Conservation (phyloP, 2,888 invertebrate species). For the Latrodectus elegans region DNA sequence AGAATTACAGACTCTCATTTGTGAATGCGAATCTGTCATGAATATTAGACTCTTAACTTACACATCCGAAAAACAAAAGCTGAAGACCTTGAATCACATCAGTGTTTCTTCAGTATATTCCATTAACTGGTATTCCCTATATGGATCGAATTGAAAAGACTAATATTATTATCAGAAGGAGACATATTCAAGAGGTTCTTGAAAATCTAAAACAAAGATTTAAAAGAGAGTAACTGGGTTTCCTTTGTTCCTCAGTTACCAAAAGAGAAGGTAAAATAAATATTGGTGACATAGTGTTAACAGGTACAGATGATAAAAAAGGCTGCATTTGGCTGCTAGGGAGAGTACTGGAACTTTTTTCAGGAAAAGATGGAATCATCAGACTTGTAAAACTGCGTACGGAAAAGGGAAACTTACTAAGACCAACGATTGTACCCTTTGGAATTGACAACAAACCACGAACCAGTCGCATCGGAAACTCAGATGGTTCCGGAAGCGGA, state of each 20-base stretch:
- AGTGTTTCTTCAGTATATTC: conserved; percentile 1
- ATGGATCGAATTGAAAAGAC: background rate
- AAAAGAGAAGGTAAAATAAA: background rate
- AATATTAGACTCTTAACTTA: conserved; percentile 6
- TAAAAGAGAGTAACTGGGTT: background rate
- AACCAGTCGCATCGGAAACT: no score
- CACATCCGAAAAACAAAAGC: background rate
- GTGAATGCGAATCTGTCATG: conserved; percentile 6
- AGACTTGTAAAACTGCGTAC: conserved; percentile 7
- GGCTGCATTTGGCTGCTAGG: conserved; percentile 10
- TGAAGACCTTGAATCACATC: conserved; percentile 11
- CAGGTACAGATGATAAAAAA: conserved; percentile 4
- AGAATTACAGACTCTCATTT: background rate
- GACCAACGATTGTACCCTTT: conserved; percentile 4
- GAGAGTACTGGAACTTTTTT: background rate
- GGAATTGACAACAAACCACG: background rate
- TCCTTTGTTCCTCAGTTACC: background rate
- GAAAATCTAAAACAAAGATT: no score
- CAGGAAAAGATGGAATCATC: conserved; percentile 2
- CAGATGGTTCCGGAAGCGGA: no score
- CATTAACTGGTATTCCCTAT: background rate
- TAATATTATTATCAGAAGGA: background rate
- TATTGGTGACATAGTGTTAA: conserved; percentile 18
- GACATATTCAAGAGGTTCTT: background rate
- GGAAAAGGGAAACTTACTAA: background rate